A percentile compares a stretch with the other conserved stretches of the same genome.
These are phyloP conservation scores for Brachylomia viminalis DNA, from an alignment of 2,888 invertebrate species.

Conservation along the genomic window DNA sequence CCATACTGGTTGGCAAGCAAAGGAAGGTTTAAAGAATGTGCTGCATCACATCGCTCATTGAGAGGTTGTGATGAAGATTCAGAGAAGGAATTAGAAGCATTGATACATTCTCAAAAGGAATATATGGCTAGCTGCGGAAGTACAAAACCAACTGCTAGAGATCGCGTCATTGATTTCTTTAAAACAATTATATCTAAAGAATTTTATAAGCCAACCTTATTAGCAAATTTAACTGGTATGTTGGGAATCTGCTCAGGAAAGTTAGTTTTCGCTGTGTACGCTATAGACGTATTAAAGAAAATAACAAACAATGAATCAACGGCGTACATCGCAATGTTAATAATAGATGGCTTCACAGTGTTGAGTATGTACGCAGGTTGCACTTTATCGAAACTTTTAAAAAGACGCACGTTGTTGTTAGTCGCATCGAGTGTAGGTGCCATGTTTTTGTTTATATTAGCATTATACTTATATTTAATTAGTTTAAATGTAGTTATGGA, in stretches of 20 bases:
- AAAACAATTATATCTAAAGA: slow-evolving; percentile 55
- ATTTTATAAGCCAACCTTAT: slow-evolving; percentile 72
- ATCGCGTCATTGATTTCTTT: slow-evolving; percentile 34
- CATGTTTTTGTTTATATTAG: slow-evolving; percentile 65
- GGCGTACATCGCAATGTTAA: slow-evolving; percentile 75
- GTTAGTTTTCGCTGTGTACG: slow-evolving; percentile 72
- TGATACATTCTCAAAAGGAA: slow-evolving; percentile 69
- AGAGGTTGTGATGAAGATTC: slow-evolving; percentile 71
- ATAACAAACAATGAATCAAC: slow-evolving; percentile 70
- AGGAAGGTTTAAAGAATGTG: slow-evolving; percentile 71
- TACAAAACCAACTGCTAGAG: slow-evolving; percentile 11
- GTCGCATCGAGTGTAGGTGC: slow-evolving; percentile 60
- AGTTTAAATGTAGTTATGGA: slow-evolving; percentile 60
- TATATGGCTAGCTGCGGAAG: slow-evolving; percentile 41
- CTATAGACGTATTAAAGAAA: slow-evolving; percentile 75
- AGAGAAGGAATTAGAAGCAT: slow-evolving; percentile 69
- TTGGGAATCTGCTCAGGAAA: slow-evolving; percentile 71
- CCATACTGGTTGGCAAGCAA: slow-evolving; percentile 75
- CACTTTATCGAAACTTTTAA: slow-evolving; percentile 63
- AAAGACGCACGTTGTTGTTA: slow-evolving; percentile 69
- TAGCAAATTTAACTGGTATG: slow-evolving; percentile 59
- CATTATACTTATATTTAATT: slow-evolving; percentile 69
- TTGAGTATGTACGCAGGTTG: slow-evolving; percentile 71
- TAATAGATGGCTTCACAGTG: slow-evolving; percentile 76
- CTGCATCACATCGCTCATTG: slow-evolving; percentile 69